Evolutionary conservation across 2,113 vertebrate species (phyloP), one percentile per base, ranked within the genome.

Genomic region (Danio rerio): DNA sequence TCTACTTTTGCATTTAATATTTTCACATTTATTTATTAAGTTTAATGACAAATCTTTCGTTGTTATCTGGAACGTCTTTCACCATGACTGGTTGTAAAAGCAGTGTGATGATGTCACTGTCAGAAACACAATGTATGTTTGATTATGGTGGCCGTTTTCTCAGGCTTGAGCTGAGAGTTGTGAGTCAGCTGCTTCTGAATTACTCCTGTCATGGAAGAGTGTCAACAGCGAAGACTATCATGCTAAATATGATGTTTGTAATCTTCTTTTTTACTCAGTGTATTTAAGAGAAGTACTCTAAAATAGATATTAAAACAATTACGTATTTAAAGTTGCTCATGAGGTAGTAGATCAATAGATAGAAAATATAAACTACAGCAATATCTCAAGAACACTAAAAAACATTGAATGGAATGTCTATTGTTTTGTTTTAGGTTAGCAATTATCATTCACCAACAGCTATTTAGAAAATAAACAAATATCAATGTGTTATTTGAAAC

Each of bases 111-210:
- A 31, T 31, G 31, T 62, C 10, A 78, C 16, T 20, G 45, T 79
- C 13, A 65, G 16, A 15, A 10, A 71, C 56, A 52, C 70, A 59
- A 49, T 70, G 55, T 50, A 9, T 63, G 77, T 18, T 59, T 59
- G 10, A 76, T 61, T 59, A 47, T 83, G 78, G 80, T 79, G 76
- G 70, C 84, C 70, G 12, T 72, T 13, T 71, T 66, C 47, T 78
- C 72, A 63, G 63, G 50, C 83, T 81, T 77, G 1, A 71, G 13
- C 9, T 68, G 78, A 58, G 69, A 71, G 71, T 85, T 83, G 63
- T 86, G 84, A 83, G 55, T 80, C 84, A 86, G 84, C 81, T 83
- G 76, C 81, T 76, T 83, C 86, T 84, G 53, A 80, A 43, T 45
- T 61, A 20, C 47, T n/a, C n/a, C 2, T 31, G 62, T 56, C 31